Percentiles rank a stretch among this genome's conserved stretches.
phyloP scores from a whole-genome alignment of 64 coral and sea anemone species.

The Catalaphyllia jardinei region DNA sequence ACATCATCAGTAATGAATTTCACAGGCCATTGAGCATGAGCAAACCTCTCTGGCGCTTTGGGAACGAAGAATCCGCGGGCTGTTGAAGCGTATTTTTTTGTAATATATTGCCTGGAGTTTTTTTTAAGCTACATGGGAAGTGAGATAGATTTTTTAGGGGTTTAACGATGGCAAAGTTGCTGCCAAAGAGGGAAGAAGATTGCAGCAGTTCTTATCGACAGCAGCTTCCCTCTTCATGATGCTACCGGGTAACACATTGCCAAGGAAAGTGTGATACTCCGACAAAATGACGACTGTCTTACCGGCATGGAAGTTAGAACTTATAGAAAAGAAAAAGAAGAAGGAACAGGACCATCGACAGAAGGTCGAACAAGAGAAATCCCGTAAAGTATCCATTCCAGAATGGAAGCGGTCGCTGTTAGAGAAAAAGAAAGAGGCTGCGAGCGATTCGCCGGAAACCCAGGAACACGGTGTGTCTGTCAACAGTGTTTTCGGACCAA shows the following conservation, averaged over 20 bases:
- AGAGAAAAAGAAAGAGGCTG: constrained; percentile 64
- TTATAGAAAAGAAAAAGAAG: constrained; percentile 87
- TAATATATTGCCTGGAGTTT: not conserved
- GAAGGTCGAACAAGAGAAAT: constrained; percentile 61
- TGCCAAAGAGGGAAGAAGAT: not conserved
- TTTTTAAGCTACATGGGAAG: not conserved
- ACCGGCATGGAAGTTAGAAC: constrained; percentile 86
- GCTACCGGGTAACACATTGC: not conserved
- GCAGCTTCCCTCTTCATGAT: not conserved
- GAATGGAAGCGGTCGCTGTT: constrained; percentile 84
- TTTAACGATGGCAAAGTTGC: not conserved
- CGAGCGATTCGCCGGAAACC: constrained; percentile 10
- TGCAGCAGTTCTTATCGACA: not conserved
- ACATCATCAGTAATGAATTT: constrained; percentile 17
- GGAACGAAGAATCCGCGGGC: not conserved
- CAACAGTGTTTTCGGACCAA: constrained; percentile 19
- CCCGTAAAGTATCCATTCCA: constrained; percentile 52
- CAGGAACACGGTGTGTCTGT: not conserved
- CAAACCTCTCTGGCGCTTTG: not conserved
- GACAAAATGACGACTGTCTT: constrained; percentile 67
- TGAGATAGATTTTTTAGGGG: not conserved
- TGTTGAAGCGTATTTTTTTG: not conserved
- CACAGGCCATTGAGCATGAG: constrained; percentile 9
- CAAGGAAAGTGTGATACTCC: not conserved
- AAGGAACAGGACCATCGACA: constrained; percentile 70